phyloP scores from a whole-genome alignment of 2,797 vertebrate genomes.

The Leptatherina wallacei region DNA sequence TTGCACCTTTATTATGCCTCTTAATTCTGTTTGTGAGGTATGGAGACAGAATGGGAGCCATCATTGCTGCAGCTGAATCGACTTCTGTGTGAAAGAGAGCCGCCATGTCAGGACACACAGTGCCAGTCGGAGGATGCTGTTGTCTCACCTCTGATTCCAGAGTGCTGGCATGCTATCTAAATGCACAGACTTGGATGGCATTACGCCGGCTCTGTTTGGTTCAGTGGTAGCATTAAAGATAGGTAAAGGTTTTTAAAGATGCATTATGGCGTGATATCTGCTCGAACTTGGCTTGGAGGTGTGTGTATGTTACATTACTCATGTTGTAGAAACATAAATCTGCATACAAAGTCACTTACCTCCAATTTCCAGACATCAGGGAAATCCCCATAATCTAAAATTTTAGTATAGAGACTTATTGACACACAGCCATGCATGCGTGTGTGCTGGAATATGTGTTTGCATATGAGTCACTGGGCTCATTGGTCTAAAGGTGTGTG shows the following conservation, averaged over 20 bases:
- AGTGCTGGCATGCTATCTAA: background rate
- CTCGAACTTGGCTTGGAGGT: background rate
- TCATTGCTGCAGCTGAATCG: background rate
- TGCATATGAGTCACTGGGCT: slow-evolving; percentile 32
- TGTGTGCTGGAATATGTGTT: slow-evolving; percentile 31
- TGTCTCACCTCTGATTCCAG: background rate
- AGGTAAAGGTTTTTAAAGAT: background rate
- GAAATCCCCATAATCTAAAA: background rate
- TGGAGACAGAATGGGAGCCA: background rate
- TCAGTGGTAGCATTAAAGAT: background rate
- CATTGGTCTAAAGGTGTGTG: slow-evolving; percentile 23
- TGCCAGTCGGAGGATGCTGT: background rate
- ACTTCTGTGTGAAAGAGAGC: background rate
- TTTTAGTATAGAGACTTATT: background rate
- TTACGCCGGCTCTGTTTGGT: background rate
- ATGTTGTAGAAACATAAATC: background rate
- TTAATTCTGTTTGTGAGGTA: background rate
- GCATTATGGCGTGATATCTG: background rate
- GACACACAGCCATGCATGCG: slow-evolving; percentile 5
- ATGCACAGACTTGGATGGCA: background rate
- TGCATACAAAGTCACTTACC: background rate
- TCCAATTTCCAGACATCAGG: background rate
- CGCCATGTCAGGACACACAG: background rate
- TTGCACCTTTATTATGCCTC: background rate
- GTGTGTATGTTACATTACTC: background rate